Evolutionary conservation across 2,888 invertebrate genomes (phyloP), one percentile per base, ranked within the genome.

Genomic region (Pardosa pseudoannulata): DNA sequence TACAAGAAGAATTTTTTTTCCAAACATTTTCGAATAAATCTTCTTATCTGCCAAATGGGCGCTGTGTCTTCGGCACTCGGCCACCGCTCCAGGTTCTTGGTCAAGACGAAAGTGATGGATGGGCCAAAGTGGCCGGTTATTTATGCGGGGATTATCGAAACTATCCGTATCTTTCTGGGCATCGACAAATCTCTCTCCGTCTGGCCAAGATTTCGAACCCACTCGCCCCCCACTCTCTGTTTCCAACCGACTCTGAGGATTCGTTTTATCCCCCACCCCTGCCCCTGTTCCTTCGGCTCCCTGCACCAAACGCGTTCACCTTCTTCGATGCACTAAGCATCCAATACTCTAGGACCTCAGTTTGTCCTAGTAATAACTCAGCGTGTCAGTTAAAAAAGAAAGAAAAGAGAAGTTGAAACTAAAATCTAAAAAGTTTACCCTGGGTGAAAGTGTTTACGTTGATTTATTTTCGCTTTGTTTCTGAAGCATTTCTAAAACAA

Each of bases 111-210:
- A 67, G 71, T 83, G 83, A 83, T 83, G 76, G 83, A 83, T 83
- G 76, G 67, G 76, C 5, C 64, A 78, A 78, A 83, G 72, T 72
- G 76, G 71, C 78, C 83, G 83, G 83, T 83, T 83, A 83, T 83
- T 83, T 83, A 83, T 83, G 83, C 83, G 83, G 28, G 75, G 83
- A 83, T 83, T 83, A 83, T 83, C 83, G 83, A 72, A 65, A 50
- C 76, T 67, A 83, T 83, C 78, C 72, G 83, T 83, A 83, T 70
- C 74, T 36, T 56, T 81, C 72, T 6, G 41, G 31, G 56, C 19
- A 19, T 23, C 23, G 23, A 23, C n/a, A 19, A 56, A 56, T 23
- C 23, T 23, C 23, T 23, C 23, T 56, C 56, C 19, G 6, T 23
- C 2, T 2, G 23, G 23, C 56, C n/a, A 56, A 23, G 11, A 23